These are phyloP conservation scores for Odobenus rosmarus DNA, from an alignment of 2,113 vertebrate species.

Conservation along the genomic window DNA sequence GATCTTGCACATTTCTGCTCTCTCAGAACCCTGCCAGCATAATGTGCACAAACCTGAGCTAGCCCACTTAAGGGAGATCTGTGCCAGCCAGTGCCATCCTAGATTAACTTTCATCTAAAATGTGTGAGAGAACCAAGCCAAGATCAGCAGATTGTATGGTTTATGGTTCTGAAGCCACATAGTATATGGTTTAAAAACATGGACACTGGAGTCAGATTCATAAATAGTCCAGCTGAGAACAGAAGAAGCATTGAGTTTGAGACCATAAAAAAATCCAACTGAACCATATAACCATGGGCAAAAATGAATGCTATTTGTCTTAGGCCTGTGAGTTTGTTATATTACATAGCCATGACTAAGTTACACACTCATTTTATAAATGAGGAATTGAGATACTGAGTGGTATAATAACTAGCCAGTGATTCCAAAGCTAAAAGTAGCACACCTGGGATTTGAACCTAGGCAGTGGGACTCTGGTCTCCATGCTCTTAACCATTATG, in stretches of 20 bases:
- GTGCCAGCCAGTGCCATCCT: not conserved
- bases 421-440: not conserved
- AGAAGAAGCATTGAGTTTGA: not conserved
- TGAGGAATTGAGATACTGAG: not conserved
- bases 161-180: not conserved
- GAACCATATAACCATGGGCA: not conserved
- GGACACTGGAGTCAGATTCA: not conserved
- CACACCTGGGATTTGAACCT: not conserved
- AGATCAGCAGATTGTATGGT: not conserved
- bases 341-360: not conserved
- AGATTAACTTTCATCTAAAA: not conserved
- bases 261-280: not conserved
- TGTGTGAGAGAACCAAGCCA: not conserved
- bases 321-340: not conserved
- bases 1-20: not conserved
- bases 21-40: not conserved
- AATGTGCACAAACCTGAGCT: not conserved
- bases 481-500: not conserved
- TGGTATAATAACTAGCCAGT: not conserved
- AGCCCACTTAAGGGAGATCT: not conserved
- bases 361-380: not conserved
- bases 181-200: not conserved
- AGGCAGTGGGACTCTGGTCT: not conserved
- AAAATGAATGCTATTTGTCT: not conserved
- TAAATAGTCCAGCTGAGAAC: not conserved